Percentiles rank a stretch among this genome's conserved stretches.
phyloP scores from a whole-genome alignment of 2,888 invertebrate species.

The Pollenia labialis region DNA sequence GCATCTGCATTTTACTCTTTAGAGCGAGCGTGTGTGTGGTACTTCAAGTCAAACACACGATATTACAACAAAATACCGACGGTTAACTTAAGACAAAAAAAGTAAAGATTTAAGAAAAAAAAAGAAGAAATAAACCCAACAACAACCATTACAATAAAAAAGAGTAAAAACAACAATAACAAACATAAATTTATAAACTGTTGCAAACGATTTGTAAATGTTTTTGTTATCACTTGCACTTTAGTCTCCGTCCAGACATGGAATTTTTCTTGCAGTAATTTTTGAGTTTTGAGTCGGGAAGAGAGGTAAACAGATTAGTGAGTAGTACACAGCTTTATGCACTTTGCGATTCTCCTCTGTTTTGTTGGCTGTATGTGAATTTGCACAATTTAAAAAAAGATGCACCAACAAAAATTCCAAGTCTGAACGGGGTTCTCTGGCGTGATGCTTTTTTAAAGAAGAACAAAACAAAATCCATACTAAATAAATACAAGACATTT shows the following conservation, averaged over 20 bases:
- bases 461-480: not conserved
- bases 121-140: not conserved
- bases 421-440: not conserved
- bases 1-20: not conserved
- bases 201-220: conserved; percentile 73
- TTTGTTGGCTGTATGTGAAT: no score
- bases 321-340: no score
- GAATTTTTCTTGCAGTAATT: no score
- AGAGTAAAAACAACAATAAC: conserved; percentile 21
- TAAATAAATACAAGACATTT: conserved; percentile 14
- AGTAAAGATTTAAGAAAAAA: not conserved
- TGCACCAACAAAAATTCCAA: no score
- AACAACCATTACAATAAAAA: conserved; percentile 6
- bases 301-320: no score
- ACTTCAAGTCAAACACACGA: not conserved
- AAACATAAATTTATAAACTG: conserved; percentile 46
- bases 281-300: no score
- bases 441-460: conserved; percentile 23
- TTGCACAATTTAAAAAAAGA: no score
- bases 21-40: conserved; percentile 37
- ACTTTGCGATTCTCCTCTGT: no score
- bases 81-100: conserved; percentile 17
- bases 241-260: not conserved
- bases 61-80: conserved; percentile 27
- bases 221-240: conserved; percentile 69